Conservation (phyloP, 2,113 vertebrate genomes). For the Apteryx owenii region DNA sequence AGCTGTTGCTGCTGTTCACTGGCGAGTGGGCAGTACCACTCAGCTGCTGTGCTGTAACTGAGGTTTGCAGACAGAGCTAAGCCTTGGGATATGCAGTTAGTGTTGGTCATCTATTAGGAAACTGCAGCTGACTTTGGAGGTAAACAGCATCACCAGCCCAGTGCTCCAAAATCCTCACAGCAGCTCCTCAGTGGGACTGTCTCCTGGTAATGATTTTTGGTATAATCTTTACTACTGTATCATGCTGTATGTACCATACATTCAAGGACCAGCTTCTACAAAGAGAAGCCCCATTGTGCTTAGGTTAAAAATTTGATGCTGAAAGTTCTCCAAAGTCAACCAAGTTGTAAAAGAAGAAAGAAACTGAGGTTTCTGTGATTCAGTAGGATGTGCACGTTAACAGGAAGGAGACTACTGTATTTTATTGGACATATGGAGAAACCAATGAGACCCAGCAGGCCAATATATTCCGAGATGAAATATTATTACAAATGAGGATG, state of each 20-base stretch:
- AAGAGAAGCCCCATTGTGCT: conserved; percentile 14
- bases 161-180: neutral
- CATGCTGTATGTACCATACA: accelerated
- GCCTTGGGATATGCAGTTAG: neutral
- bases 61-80: neutral
- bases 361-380: conserved; percentile 22
- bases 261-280: neutral
- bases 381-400: conserved; percentile 1
- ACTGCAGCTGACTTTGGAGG: neutral
- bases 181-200: neutral
- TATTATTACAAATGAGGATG: conserved; percentile 59
- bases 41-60: neutral
- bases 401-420: conserved; percentile 39
- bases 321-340: conserved; percentile 52
- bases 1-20: neutral
- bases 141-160: neutral
- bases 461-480: conserved; percentile 27
- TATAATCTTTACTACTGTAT: neutral
- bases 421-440: conserved; percentile 21
- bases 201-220: neutral
- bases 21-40: neutral
- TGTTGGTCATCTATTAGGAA: neutral
- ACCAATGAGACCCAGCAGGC: conserved; percentile 18
- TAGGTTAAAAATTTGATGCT: conserved; percentile 28
- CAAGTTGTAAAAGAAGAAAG: conserved; percentile 35